Evolutionary conservation across 1,140 invertebrate species (phyloP), one percentile per base, ranked within the genome.

Genomic region (Leptinotarsa lineolata): DNA sequence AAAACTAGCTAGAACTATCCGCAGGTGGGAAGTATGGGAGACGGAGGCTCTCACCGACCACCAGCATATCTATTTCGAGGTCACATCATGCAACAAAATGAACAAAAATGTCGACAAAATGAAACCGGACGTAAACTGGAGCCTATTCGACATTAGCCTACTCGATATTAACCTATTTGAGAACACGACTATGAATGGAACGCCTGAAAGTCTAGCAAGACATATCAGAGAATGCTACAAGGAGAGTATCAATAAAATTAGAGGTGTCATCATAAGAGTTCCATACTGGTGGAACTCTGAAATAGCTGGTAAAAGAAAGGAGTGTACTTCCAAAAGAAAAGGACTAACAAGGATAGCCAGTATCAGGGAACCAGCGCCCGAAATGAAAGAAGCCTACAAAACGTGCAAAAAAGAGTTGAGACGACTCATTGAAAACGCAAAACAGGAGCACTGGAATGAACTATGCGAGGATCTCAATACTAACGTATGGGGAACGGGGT

Each of bases 401-500:
- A 30, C 66, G 4, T 39, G 15, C 4, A 46, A 68, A 20, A 68
- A 30, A 22, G 11, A 20, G 20, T 58, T 72, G 72, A 72, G 45
- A 20, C 64, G 48, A 22, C 64, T 18, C 16, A 75, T 70, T 20
- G 39, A 18, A 65, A 39, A 8, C n/a, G 59, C n/a, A 13, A 76
- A 48, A 46, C 22, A 67, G 24, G 59, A 18, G 44, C 22, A 13
- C 18, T 76, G 66, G 70, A 66, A 46, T 16, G 6, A 60, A 11
- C 48, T 72, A 13, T 39, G 60, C 18, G 44, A 76, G 12, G 67
- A 73, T 3, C 58, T 76, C 16, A 54, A 76, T 4, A 45, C 15
- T 24, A 63, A 73, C 70, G 66, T 73, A 6, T 76, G 71, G 74
- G 71, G 74, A 12, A 8, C 61, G n/a, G 72, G 44, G 12, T 75